These are phyloP conservation scores for Diadophis punctatus DNA, from an alignment of 2,113 vertebrate species.

Conservation along the genomic window DNA sequence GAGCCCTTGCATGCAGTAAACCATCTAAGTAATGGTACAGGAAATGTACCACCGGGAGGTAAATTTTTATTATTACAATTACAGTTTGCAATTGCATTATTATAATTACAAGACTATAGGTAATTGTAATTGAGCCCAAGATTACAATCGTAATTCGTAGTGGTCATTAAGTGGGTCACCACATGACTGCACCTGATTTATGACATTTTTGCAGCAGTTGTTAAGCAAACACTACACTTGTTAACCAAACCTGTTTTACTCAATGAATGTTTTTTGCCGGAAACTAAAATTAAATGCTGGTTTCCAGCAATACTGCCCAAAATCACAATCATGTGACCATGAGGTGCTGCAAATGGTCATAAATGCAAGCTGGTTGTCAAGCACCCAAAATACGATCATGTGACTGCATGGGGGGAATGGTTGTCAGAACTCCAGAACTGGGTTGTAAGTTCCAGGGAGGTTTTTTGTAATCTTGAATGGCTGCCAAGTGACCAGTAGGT, in stretches of 20 bases:
- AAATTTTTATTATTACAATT: constrained; percentile 24
- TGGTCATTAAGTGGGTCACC: background rate
- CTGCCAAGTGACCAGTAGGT: too few relatives aligned
- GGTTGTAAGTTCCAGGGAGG: too few relatives aligned
- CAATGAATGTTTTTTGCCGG: background rate
- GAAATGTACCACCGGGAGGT: constrained; percentile 45
- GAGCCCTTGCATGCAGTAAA: constrained; percentile 62
- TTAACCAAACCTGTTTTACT: background rate
- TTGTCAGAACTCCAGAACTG: too few relatives aligned
- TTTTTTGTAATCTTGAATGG: background rate
- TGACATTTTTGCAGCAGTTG: background rate
- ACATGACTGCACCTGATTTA: background rate
- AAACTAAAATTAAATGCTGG: background rate
- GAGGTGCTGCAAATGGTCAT: background rate
- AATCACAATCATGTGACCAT: background rate
- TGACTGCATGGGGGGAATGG: too few relatives aligned
- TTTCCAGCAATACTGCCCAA: background rate
- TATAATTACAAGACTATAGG: background rate
- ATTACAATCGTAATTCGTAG: background rate
- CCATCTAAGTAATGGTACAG: constrained; percentile 34
- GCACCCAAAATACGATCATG: too few relatives aligned
- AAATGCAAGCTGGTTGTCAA: too few relatives aligned
- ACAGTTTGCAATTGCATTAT: background rate
- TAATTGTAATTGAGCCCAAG: background rate
- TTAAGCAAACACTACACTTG: background rate